A percentile compares a stretch with the other conserved stretches of the same genome.
phyloP scores from a whole-genome alignment of 2,888 invertebrate genomes.

The Drosophila picticornis region DNA sequence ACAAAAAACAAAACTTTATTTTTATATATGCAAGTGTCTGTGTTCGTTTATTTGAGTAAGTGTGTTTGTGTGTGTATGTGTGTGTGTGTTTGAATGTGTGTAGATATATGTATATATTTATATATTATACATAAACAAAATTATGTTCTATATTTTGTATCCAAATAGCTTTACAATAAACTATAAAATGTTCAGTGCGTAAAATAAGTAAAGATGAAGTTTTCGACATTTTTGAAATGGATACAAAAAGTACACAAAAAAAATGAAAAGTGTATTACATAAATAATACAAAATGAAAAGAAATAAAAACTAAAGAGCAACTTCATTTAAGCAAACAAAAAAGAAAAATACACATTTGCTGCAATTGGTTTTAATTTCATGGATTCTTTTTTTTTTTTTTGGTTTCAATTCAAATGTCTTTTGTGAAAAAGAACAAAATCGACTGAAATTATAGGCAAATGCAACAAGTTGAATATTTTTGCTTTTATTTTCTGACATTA shows the following conservation, averaged over 20 bases:
- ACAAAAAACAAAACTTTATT: slow-evolving; percentile 84
- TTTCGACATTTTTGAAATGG: slow-evolving; percentile 47
- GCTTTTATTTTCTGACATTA: slow-evolving; percentile 23
- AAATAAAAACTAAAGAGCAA: slow-evolving; percentile 26
- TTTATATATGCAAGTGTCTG: slow-evolving; percentile 41
- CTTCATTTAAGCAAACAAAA: slow-evolving; percentile 40
- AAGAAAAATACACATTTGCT: slow-evolving; percentile 22
- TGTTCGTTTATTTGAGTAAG: slow-evolving; percentile 24
- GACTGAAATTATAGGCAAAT: slow-evolving; percentile 1
- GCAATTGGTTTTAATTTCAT: slow-evolving; percentile 35
- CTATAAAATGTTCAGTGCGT: slow-evolving; percentile 56
- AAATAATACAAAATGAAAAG: slow-evolving; percentile 50
- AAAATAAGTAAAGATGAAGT: slow-evolving; percentile 32
- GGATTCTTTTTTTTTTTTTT: not conserved
- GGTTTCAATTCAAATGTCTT: slow-evolving; percentile 2
- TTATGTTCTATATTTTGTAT: slow-evolving; percentile 42
- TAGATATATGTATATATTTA: slow-evolving; percentile 33
- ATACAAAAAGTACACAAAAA: slow-evolving; percentile 53
- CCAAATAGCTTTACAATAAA: slow-evolving; percentile 32
- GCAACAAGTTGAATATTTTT: slow-evolving; percentile 1
- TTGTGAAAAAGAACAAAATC: not conserved
- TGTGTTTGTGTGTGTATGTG: slow-evolving; percentile 4
- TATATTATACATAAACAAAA: slow-evolving; percentile 61
- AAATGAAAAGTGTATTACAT: slow-evolving; percentile 24
- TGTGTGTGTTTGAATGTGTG: slow-evolving; percentile 15